phyloP scores from a whole-genome alignment of 2,113 vertebrate genomes.

The Plotosus lineatus region DNA sequence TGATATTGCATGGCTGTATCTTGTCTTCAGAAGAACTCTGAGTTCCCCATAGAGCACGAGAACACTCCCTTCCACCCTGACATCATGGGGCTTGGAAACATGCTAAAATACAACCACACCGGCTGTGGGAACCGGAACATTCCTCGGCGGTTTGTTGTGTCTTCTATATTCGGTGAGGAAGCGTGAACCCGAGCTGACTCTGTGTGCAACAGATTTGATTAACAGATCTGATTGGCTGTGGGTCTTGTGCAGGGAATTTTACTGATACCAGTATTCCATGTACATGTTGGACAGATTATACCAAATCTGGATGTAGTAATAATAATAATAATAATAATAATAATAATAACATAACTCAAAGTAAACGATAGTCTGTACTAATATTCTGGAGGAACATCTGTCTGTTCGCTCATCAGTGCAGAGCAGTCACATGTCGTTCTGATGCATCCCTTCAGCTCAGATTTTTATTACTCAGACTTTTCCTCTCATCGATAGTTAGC shows the following conservation, averaged over 20 bases:
- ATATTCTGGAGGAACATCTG: neutral
- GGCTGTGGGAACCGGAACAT: constrained; percentile 62
- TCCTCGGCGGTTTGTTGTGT: constrained; percentile 58
- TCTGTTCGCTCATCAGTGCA: too few species aligned
- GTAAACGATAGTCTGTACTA: neutral
- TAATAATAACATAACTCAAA: neutral
- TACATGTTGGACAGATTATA: neutral
- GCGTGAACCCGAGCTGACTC: neutral
- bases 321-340: neutral
- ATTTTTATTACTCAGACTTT: too few species aligned
- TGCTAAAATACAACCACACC: constrained; percentile 50
- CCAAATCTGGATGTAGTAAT: too few species aligned
- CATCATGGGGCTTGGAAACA: constrained; percentile 49
- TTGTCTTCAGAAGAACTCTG: neutral
- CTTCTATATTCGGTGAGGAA: constrained; percentile 1
- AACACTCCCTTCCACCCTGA: constrained; percentile 1
- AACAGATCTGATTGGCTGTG: neutral
- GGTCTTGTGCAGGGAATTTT: too few species aligned
- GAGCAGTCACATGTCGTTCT: too few species aligned
- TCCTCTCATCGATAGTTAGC: too few species aligned
- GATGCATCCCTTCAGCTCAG: too few species aligned
- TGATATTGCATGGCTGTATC: too few species aligned
- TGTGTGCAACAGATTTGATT: neutral
- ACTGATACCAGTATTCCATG: neutral
- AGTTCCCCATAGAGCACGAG: constrained; percentile 2